Conservation (phyloP, 2,113 vertebrate species). For the Sylvilagus bachmani region DNA sequence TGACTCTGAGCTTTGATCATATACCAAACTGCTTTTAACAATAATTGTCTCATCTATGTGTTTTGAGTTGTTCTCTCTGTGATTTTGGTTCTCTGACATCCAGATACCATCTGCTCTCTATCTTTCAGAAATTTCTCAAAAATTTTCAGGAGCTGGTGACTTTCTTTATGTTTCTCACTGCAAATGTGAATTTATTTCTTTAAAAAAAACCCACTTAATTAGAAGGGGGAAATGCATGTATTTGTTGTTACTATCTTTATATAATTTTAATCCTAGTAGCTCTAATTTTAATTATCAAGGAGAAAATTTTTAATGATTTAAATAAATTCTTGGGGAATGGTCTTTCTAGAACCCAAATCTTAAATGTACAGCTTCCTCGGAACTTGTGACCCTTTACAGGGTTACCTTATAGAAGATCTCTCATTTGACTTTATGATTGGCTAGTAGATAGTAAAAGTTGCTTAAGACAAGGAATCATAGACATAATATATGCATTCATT, state of each 20-base stretch:
- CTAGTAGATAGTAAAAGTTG: neutral
- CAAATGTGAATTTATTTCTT: neutral
- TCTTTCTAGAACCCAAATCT: slow-evolving; percentile 17
- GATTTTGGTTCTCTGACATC: slow-evolving; percentile 57
- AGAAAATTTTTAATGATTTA: neutral
- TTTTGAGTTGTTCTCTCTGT: slow-evolving; percentile 46
- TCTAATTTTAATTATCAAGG: slow-evolving; percentile 22
- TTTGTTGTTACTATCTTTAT: neutral
- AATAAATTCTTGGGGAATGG: neutral
- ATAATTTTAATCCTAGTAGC: neutral
- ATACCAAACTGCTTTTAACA: slow-evolving; percentile 32
- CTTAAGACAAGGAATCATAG: neutral
- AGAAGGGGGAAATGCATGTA: neutral
- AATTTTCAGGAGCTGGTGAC: slow-evolving; percentile 44
- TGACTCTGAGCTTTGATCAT: slow-evolving; percentile 37
- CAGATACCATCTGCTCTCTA: slow-evolving; percentile 55
- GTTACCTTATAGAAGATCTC: neutral
- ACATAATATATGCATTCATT: neutral
- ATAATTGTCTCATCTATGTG: slow-evolving; percentile 53
- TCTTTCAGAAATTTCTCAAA: slow-evolving; percentile 67
- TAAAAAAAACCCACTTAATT: neutral
- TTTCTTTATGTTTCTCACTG: slow-evolving; percentile 47
- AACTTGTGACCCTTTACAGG: neutral
- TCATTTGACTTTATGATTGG: neutral
- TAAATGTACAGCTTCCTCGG: neutral